These are phyloP conservation scores for Meiosimyza decipiens DNA, from an alignment of 2,888 invertebrate genomes.

Conservation along the genomic window DNA sequence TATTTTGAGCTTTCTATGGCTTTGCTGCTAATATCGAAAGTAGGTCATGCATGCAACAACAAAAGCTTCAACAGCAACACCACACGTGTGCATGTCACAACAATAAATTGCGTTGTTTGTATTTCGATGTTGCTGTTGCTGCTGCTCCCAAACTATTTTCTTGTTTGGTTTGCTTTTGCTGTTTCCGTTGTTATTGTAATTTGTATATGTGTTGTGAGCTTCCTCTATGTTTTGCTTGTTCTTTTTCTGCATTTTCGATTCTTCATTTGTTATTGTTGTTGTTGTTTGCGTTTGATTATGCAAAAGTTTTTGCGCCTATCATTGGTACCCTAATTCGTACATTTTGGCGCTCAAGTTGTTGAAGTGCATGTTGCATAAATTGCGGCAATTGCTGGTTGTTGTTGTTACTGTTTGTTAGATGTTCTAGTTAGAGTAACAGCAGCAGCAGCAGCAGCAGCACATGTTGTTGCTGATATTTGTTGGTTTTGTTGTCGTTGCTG, in stretches of 20 bases:
- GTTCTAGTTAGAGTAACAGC: too few species aligned
- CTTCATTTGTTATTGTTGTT: neutral
- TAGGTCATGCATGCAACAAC: constrained; percentile 21
- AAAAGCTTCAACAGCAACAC: constrained; percentile 10
- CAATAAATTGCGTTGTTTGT: constrained; percentile 20
- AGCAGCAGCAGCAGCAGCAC: too few species aligned
- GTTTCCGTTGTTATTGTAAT: constrained; percentile 12
- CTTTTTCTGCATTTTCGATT: too few species aligned
- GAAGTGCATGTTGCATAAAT: too few species aligned
- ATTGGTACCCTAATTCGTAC: too few species aligned
- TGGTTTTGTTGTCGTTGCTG: neutral
- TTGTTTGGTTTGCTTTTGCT: neutral
- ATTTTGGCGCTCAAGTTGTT: too few species aligned
- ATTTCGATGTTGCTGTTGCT: constrained; percentile 27
- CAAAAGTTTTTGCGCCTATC: too few species aligned
- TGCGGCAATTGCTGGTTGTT: too few species aligned
- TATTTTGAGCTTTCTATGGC: too few species aligned
- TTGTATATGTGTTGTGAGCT: constrained; percentile 7
- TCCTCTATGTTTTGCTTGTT: too few species aligned
- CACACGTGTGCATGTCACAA: constrained; percentile 15
- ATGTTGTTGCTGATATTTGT: constrained; percentile 17
- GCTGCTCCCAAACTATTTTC: neutral
- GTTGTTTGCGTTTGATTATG: neutral
- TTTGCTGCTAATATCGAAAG: neutral
- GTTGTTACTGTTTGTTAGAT: too few species aligned